These are phyloP conservation scores for Atrina japonica DNA, from an alignment of 2,888 invertebrate species.

Conservation along the genomic window DNA sequence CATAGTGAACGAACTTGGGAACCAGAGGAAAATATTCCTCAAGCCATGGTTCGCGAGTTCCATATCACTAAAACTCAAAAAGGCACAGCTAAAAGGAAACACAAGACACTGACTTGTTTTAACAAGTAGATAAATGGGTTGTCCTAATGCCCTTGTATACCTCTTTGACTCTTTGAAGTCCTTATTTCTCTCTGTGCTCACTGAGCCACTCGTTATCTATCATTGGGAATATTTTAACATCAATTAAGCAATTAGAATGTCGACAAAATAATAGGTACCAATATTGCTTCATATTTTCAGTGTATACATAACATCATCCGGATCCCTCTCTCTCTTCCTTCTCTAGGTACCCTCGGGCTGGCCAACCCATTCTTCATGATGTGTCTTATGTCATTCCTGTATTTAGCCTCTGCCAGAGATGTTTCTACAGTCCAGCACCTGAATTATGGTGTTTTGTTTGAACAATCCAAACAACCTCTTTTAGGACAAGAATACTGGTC, in stretches of 20 bases:
- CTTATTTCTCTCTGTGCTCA: conserved; percentile 7
- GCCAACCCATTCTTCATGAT: no score
- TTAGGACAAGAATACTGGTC: conserved; percentile 16
- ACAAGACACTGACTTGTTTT: conserved; percentile 6
- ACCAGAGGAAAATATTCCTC: conserved; percentile 24
- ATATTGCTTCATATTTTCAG: no score
- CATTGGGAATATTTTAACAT: no score
- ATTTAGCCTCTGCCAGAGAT: neutral
- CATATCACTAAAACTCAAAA: conserved; percentile 20
- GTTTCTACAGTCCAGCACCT: neutral
- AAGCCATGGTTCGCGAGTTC: conserved; percentile 18
- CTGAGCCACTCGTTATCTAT: conserved; percentile 1
- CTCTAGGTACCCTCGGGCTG: neutral
- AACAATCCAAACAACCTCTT: neutral
- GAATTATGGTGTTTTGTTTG: conserved; percentile 1
- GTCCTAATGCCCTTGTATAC: no score
- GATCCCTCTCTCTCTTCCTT: conserved; percentile 7
- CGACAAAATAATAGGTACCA: no score
- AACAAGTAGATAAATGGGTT: no score
- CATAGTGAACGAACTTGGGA: no score
- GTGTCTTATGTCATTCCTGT: conserved; percentile 10
- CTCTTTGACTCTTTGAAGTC: no score
- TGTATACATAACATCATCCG: neutral
- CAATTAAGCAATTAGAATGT: no score
- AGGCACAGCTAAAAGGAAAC: conserved; percentile 8